Conservation (phyloP, 2,888 invertebrate genomes). For the Nephrotoma flavescens region DNA sequence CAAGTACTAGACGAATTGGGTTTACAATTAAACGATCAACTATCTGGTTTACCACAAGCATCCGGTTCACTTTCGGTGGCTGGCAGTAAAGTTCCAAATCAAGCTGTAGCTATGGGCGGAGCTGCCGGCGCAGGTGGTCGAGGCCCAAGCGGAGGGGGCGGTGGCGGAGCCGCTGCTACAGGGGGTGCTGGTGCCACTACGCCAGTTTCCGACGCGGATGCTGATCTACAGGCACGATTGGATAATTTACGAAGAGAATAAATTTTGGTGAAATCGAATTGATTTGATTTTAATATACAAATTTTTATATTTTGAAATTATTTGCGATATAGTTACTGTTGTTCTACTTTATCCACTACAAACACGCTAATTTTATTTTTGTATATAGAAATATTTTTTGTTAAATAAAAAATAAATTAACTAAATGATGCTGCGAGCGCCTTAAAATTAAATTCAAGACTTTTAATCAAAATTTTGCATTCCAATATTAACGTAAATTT, state of each 20-base stretch:
- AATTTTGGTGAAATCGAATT: slow-evolving; percentile 10
- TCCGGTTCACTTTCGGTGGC: slow-evolving; percentile 40
- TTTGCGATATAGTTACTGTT: neutral
- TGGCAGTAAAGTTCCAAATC: slow-evolving; percentile 46
- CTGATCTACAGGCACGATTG: slow-evolving; percentile 90
- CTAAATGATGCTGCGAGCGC: neutral
- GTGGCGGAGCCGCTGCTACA: slow-evolving; percentile 17
- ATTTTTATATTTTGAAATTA: neutral
- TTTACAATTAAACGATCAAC: slow-evolving; percentile 81
- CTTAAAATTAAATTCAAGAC: neutral
- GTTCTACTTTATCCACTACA: neutral
- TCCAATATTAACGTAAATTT: too few relatives aligned
- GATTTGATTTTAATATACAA: neutral
- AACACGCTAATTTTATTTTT: neutral
- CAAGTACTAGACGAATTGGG: slow-evolving; percentile 97
- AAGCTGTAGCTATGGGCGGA: slow-evolving; percentile 36
- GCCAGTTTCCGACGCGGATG: slow-evolving; percentile 71
- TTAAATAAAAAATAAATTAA: neutral
- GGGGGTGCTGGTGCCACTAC: slow-evolving; percentile 35
- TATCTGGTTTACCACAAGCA: slow-evolving; percentile 69
- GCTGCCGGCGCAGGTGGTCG: slow-evolving; percentile 29
- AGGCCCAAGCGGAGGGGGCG: slow-evolving; percentile 25
- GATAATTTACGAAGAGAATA: slow-evolving; percentile 87
- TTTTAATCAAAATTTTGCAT: neutral
- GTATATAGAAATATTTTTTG: neutral